Conservation (phyloP, 2,113 vertebrate genomes). For the Typhlomys cinereus region DNA sequence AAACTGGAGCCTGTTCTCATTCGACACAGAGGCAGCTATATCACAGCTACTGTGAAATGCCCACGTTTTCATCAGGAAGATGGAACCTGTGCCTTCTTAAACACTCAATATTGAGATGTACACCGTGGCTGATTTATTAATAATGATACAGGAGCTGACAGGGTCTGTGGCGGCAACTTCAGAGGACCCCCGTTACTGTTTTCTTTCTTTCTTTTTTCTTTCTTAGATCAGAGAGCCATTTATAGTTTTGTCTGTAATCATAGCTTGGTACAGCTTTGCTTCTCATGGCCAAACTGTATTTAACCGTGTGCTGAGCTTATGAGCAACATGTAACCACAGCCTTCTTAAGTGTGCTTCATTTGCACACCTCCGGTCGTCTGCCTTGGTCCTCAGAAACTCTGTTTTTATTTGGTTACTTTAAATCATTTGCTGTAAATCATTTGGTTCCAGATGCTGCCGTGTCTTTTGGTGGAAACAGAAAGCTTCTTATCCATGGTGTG, state of each 20-base stretch:
- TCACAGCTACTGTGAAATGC: constrained; percentile 62
- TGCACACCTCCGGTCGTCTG: constrained; percentile 41
- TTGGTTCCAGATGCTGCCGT: neutral
- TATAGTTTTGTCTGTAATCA: constrained; percentile 32
- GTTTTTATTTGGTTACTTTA: constrained; percentile 62
- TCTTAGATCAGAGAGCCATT: constrained; percentile 53
- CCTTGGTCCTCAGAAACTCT: constrained; percentile 43
- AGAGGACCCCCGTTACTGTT: neutral
- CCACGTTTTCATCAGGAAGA: constrained; percentile 8
- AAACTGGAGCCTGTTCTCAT: constrained; percentile 56
- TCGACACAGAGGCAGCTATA: constrained; percentile 65
- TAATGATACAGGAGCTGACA: constrained; percentile 6
- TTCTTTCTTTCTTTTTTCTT: too few relatives aligned
- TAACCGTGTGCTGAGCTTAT: constrained; percentile 55
- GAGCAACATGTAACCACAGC: constrained; percentile 46
- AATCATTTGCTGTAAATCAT: constrained; percentile 47
- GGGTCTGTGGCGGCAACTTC: neutral
- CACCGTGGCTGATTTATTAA: neutral
- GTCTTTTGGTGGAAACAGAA: neutral
- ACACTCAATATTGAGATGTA: neutral
- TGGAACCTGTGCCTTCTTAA: neutral
- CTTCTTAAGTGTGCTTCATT: constrained; percentile 48
- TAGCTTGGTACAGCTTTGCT: constrained; percentile 14
- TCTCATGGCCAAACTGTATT: constrained; percentile 46
- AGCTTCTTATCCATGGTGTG: neutral